These are phyloP conservation scores for Cardinalis cardinalis DNA, from an alignment of 2,113 vertebrate genomes.

Conservation along the genomic window DNA sequence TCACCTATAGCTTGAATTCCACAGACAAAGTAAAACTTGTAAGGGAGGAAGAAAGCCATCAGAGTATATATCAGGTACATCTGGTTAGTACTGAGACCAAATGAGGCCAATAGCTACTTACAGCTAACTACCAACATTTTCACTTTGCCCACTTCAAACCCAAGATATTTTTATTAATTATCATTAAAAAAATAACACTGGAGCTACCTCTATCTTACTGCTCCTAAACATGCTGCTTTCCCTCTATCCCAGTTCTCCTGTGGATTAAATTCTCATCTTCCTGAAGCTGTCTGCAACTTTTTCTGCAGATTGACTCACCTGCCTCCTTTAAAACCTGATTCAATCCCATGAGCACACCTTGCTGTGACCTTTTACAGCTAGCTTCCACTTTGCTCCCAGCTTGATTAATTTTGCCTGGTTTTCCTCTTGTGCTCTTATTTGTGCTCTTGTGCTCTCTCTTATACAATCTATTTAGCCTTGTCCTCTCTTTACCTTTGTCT, in stretches of 20 bases:
- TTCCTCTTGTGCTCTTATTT: neutral
- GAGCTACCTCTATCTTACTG: neutral
- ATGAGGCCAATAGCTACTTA: neutral
- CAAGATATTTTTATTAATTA: neutral
- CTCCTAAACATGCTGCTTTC: neutral
- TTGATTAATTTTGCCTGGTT: slow-evolving; percentile 24
- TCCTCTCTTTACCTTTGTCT: slow-evolving; percentile 10
- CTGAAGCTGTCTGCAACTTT: neutral
- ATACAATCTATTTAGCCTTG: neutral
- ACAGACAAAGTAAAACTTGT: neutral
- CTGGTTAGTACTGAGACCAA: neutral
- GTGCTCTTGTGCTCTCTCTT: neutral
- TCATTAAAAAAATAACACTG: neutral
- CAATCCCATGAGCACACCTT: neutral
- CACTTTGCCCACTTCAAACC: neutral
- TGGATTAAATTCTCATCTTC: neutral
- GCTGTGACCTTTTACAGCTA: neutral
- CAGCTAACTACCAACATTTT: neutral
- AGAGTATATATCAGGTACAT: neutral
- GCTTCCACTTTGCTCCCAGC: neutral
- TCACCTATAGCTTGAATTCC: neutral
- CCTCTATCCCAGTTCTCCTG: neutral
- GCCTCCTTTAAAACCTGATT: neutral
- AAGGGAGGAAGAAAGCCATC: neutral
- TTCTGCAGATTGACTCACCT: neutral